Conservation (phyloP, 1,140 invertebrate species). For the Trichonephila clavata region DNA sequence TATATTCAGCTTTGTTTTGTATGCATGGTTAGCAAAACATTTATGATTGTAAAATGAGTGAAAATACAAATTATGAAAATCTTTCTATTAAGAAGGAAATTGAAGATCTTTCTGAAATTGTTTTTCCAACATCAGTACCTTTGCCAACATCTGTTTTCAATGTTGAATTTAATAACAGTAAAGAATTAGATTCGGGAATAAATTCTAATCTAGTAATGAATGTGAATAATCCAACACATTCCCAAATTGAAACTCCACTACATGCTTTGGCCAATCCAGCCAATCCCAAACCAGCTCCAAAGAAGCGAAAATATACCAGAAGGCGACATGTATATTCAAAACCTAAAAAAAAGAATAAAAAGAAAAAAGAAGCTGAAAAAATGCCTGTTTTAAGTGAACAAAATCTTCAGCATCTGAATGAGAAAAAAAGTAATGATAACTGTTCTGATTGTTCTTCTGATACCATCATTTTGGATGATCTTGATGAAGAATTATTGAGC, state of each 20-base stretch:
- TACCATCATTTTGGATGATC: conserved; percentile 43
- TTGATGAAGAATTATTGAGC: not conserved
- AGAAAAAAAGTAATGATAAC: not conserved
- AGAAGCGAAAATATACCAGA: not conserved
- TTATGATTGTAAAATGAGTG: not conserved
- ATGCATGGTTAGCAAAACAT: too few relatives aligned
- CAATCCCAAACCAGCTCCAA: not conserved
- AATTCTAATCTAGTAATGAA: not conserved
- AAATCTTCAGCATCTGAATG: too few relatives aligned
- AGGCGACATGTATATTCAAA: conserved; percentile 33
- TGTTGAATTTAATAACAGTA: not conserved
- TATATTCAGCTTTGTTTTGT: too few relatives aligned
- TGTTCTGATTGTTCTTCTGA: conserved; percentile 32
- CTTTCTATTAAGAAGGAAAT: not conserved
- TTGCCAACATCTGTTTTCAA: not conserved
- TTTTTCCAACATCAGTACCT: not conserved
- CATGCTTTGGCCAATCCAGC: not conserved
- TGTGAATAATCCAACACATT: not conserved
- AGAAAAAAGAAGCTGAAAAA: conserved; percentile 4
- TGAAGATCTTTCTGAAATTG: not conserved
- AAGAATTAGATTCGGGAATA: not conserved
- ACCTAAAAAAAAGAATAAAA: conserved; percentile 22
- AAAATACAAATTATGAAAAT: not conserved
- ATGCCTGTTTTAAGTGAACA: not conserved
- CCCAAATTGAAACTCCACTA: not conserved